A percentile compares a stretch with the other conserved stretches of the same genome.
Evolutionary conservation across 2,797 vertebrate genomes (phyloP).

Genomic region (Sebastes taczanowskii): DNA sequence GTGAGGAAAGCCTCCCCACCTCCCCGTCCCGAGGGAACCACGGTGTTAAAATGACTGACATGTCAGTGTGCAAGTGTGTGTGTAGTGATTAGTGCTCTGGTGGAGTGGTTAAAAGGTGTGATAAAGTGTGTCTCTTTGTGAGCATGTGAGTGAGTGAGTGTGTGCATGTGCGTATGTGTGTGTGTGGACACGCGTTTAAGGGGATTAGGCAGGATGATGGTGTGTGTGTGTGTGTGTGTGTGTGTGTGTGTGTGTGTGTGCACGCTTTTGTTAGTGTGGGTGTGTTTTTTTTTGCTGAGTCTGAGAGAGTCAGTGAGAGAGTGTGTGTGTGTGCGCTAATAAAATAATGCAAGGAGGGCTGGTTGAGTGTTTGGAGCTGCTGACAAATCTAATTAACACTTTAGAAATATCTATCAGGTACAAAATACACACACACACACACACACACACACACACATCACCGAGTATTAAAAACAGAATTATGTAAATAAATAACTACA

Average conservation of each 20-base stretch:
- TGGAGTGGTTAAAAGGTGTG: slow-evolving; percentile 51
- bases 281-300: neutral
- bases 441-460: neutral
- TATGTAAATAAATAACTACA: neutral
- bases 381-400: slow-evolving; percentile 74
- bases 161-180: neutral
- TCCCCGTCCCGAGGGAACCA: neutral
- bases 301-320: neutral
- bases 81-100: slow-evolving; percentile 37
- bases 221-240: neutral
- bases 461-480: neutral
- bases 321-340: neutral
- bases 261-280: neutral
- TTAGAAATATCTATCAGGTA: slow-evolving; percentile 62
- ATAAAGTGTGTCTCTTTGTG: slow-evolving; percentile 13
- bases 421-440: slow-evolving; percentile 28
- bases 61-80: slow-evolving; percentile 35
- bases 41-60: slow-evolving; percentile 54
- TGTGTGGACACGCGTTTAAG: no score
- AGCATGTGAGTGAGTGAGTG: neutral
- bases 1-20: slow-evolving; percentile 26
- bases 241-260: neutral
- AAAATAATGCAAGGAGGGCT: neutral
- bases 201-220: neutral
- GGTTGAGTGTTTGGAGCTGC: slow-evolving; percentile 28